phyloP scores from a whole-genome alignment of 1,140 invertebrate species.

The Tyrophagus putrescentiae region DNA sequence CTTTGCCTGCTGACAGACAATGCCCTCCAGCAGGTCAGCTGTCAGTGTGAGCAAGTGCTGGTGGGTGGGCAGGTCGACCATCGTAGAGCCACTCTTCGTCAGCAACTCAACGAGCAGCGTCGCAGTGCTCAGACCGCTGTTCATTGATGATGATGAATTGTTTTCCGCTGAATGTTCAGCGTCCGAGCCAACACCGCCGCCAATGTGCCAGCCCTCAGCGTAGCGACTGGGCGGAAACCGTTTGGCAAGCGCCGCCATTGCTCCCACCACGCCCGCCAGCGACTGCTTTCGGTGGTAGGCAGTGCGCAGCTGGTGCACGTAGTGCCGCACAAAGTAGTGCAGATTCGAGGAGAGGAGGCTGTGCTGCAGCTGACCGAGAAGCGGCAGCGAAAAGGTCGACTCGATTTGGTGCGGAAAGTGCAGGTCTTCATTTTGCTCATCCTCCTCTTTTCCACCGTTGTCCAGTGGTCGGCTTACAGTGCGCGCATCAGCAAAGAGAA shows the following conservation, averaged over 20 bases:
- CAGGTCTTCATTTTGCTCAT: too few species aligned
- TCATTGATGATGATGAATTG: too few species aligned
- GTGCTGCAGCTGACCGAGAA: background rate
- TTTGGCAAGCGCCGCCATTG: background rate
- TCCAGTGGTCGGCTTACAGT: background rate
- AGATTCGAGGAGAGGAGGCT: background rate
- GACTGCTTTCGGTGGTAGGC: slow-evolving; percentile 2
- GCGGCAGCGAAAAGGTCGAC: background rate
- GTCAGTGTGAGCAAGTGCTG: slow-evolving; percentile 44
- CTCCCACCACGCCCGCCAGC: background rate
- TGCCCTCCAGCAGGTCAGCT: slow-evolving; percentile 49
- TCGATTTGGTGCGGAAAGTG: background rate
- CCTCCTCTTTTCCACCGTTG: too few species aligned
- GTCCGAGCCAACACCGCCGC: too few species aligned
- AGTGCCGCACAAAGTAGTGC: background rate
- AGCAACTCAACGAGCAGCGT: slow-evolving; percentile 2
- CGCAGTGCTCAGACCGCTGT: background rate
- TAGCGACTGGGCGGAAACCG: background rate
- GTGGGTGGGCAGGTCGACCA: slow-evolving; percentile 48
- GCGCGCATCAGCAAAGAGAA: background rate
- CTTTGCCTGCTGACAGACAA: slow-evolving; percentile 15
- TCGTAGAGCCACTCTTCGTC: slow-evolving; percentile 31
- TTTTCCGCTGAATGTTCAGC: too few species aligned
- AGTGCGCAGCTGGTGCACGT: background rate
- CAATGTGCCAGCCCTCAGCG: background rate